These are phyloP conservation scores for Rhadinocentrus ornatus DNA, from an alignment of 2,797 vertebrate genomes.

Conservation along the genomic window DNA sequence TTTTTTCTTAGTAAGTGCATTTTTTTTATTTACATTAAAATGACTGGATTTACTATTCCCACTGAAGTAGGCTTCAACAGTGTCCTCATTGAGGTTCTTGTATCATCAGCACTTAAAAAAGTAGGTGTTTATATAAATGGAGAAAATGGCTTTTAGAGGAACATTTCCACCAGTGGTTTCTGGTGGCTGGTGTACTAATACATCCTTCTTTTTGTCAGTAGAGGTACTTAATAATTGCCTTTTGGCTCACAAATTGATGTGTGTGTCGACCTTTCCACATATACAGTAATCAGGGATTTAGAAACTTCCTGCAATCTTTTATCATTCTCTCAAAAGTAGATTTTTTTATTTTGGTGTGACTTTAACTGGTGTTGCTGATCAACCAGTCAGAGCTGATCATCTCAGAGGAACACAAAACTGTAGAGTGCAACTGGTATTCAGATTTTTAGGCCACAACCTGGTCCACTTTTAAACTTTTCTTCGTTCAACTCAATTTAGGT, in stretches of 20 bases:
- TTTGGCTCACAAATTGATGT: not conserved
- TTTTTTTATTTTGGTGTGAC: not conserved
- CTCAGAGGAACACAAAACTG: not conserved
- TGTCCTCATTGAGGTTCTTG: conserved; percentile 54
- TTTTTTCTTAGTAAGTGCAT: conserved; percentile 26
- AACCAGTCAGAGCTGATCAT: conserved; percentile 2
- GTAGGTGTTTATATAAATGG: conserved; percentile 25
- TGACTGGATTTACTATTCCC: conserved; percentile 44
- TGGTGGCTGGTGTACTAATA: conserved; percentile 14
- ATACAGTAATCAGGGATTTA: conserved; percentile 8
- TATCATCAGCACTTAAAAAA: conserved; percentile 51
- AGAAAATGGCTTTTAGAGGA: conserved; percentile 23
- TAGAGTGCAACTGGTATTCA: conserved; percentile 5
- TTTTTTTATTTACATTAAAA: conserved; percentile 35
- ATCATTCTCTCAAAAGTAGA: not conserved
- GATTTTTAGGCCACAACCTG: not conserved
- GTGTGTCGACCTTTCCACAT: conserved; percentile 15
- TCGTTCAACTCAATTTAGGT: conserved; percentile 21
- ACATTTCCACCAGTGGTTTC: conserved; percentile 17
- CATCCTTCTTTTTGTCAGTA: conserved; percentile 15
- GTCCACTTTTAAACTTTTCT: conserved; percentile 9
- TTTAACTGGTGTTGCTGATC: not conserved
- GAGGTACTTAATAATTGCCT: conserved; percentile 3
- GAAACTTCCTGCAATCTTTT: not conserved
- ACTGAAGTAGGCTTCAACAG: conserved; percentile 35